Base-by-base conservation (phyloP, 1,140 invertebrate species). In the Danaus melanippus region DNA sequence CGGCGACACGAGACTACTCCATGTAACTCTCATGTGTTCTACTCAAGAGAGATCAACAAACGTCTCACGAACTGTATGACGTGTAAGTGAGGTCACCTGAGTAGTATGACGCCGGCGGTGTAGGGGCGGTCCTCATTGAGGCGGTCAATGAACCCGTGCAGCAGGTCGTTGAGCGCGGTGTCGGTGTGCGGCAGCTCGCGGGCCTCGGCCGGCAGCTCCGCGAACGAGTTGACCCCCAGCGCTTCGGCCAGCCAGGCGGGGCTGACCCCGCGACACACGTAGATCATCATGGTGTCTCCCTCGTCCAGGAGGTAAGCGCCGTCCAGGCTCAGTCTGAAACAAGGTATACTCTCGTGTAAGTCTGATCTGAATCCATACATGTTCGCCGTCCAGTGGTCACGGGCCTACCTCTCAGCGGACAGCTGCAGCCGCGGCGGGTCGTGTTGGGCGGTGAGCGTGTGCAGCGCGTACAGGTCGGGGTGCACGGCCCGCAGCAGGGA, bases 251-350 rank as follows among this genome's bases (percentile, higher is more conserved):
- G 91, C 74, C 95, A 95, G 39, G 90, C 87, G 32, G 92, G 89
- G 72, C 92, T 91, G 40, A 97, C 91, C 60, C 91, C 93, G 58
- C 94, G 92, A 12, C 97, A 95, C 2, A 99, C 90, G 73, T 97
- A 96, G 11, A 99, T 84, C 49, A 94, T 92, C 79, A 99, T 94
- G 49, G 90, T 88, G 47, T 94, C 91, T 6, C 95, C 95, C 48
- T 92, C 90, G 80, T 99, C 98, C 80, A 99, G 87, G 1, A 99
- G 85, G 78, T 98, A 99, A 11, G 94, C 94, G 9, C 97, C 98
- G 64, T 92, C 92, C 8, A 93, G 91, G 74, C 97, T 95, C 52
- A 99, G 76, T 73, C 89, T 91, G 65, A 0, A 65, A 62, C 17
- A 45, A 41, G 11, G 12, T 39, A 40, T 48, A 32, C 17, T 40